Percentiles rank a stretch among this genome's conserved stretches.
These are phyloP conservation scores for Hydrocynus forskahlii DNA, from an alignment of 2,797 vertebrate species.

Conservation along the genomic window DNA sequence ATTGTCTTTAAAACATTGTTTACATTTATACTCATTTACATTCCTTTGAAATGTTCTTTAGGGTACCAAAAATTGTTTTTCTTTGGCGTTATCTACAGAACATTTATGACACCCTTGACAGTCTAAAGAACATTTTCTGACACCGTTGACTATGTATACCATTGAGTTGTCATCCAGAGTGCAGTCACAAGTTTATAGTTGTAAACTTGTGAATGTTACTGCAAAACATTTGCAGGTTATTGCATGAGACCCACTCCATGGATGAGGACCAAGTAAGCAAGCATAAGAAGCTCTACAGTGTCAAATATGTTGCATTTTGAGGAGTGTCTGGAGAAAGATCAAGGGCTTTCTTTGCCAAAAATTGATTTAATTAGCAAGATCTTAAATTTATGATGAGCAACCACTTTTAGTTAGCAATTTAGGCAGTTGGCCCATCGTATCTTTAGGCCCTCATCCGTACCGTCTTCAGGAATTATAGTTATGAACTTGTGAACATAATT, in stretches of 20 bases:
- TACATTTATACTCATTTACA: too few relatives aligned
- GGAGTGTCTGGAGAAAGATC: constrained; percentile 28
- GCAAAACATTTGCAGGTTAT: constrained; percentile 39
- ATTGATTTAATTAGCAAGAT: not conserved
- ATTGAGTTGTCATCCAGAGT: not conserved
- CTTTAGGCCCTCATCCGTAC: not conserved
- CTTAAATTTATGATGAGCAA: not conserved
- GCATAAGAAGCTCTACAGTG: constrained; percentile 59
- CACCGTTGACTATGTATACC: constrained; percentile 23
- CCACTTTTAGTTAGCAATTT: not conserved
- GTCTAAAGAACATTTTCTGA: too few relatives aligned
- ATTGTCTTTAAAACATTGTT: too few relatives aligned
- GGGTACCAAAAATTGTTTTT: too few relatives aligned
- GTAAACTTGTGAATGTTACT: constrained; percentile 36
- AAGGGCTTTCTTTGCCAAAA: not conserved
- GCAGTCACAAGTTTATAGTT: constrained; percentile 2
- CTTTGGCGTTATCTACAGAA: too few relatives aligned
- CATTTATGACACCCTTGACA: too few relatives aligned
- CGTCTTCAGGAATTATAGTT: constrained; percentile 10
- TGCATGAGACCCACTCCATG: not conserved
- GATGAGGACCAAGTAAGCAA: constrained; percentile 9
- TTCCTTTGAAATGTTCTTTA: too few relatives aligned
- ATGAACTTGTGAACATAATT: constrained; percentile 37
- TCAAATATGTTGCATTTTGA: constrained; percentile 70
- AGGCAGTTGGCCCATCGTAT: not conserved